Evolutionary conservation across 2,888 invertebrate genomes (phyloP), one percentile per base, ranked within the genome.

Genomic region (Priocnemis perturbator): DNA sequence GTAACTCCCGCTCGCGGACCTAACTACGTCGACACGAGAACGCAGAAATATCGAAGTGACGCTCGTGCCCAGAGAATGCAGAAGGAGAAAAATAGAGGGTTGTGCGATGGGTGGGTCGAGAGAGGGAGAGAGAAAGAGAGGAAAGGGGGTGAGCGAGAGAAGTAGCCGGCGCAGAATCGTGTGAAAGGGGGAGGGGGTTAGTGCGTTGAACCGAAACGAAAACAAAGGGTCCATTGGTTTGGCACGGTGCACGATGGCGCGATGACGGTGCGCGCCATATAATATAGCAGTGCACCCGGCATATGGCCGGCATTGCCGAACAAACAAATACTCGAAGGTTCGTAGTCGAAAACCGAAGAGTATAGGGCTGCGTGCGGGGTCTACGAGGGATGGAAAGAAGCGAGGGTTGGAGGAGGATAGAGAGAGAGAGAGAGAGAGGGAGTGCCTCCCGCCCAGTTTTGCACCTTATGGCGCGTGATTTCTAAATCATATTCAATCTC

Each of bases 401-500:
- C 57, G 57, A 37, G 19, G 57, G 14, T 30, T 37, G n/a, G 44
- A 59, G 44, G 30, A 37, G 37, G 21, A 45, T n/a, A 11, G 37
- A 37, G 7, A 37, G 37, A 53, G 50, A 52, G 9, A 1, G 17
- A 59, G 15, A 47, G 45, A 20, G 20, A 9, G 50, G 7, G 50
- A 50, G 17, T 60, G n/a, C 15, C 50, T 47, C 59, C 17, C 63
- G 7, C 60, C 37, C 21, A 9, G 47, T 71, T 72, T 73, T 64
- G 55, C 74, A 78, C 85, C 85, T 84, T 85, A 85, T 84, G 85
- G 84, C 82, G 82, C 63, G 69, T 76, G 78, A 85, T 85, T 85
- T 83, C 82, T 82, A 81, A 85, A 85, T 85, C 84, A 75, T 78
- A 85, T 85, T 85, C 81, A 81, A 85, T 81, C 80, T 69, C 82